Percentiles rank a stretch among this genome's conserved stretches.
These are phyloP conservation scores for Matsumurasca onukii DNA, from an alignment of 1,140 invertebrate species.

Conservation along the genomic window DNA sequence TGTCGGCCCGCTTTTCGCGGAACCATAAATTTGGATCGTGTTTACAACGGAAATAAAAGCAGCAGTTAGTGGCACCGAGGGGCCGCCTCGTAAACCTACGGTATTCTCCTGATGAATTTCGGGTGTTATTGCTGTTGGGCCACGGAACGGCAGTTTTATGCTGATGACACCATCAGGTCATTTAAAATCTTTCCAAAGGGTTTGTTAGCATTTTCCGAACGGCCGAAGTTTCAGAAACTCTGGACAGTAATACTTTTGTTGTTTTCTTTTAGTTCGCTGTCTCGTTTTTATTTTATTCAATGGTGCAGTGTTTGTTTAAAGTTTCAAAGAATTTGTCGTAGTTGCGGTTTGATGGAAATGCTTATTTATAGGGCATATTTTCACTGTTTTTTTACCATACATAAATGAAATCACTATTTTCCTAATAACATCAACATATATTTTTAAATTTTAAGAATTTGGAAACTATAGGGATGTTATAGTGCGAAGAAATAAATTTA, in stretches of 20 bases:
- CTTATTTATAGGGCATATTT: too few species aligned
- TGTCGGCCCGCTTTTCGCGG: conserved; percentile 1
- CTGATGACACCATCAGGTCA: conserved; percentile 15
- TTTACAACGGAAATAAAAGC: conserved; percentile 16
- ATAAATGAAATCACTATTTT: too few species aligned
- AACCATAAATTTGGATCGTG: conserved; percentile 19
- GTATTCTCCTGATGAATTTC: conserved; percentile 25
- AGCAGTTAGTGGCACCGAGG: conserved; percentile 10
- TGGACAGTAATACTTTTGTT: not conserved
- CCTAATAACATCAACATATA: too few species aligned
- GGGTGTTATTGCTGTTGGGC: conserved; percentile 13
- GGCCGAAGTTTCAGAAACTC: not conserved
- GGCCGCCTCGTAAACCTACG: conserved; percentile 6
- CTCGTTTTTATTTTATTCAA: too few species aligned
- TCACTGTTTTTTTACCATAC: too few species aligned
- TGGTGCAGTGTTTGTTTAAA: too few species aligned
- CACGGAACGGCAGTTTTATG: conserved; percentile 18
- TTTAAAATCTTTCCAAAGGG: conserved; percentile 19
- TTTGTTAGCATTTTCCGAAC: conserved; percentile 1
- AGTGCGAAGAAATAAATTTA: too few species aligned
- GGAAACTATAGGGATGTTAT: too few species aligned
- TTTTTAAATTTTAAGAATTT: too few species aligned
- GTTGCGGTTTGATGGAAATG: too few species aligned
- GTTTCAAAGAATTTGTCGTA: too few species aligned
- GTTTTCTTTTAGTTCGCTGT: not conserved